Evolutionary conservation across 1,140 invertebrate genomes (phyloP).

Genomic region (Stegodyphus dumicola): DNA sequence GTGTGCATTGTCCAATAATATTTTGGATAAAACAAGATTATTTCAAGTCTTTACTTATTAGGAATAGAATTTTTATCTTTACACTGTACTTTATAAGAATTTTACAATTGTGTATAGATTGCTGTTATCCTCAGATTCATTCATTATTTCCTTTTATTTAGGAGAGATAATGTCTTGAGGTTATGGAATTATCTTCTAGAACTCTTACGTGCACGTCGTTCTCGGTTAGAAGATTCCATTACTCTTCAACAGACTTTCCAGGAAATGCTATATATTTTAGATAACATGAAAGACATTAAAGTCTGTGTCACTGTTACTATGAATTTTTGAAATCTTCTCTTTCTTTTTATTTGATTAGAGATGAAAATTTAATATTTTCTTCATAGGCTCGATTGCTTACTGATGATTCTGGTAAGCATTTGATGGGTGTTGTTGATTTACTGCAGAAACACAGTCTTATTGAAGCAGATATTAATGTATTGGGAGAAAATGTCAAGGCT

Average conservation of each 20-base stretch:
- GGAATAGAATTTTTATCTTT: too few species aligned
- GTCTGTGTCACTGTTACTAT: conserved; percentile 59
- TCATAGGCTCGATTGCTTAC: conserved; percentile 76
- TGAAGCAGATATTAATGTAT: conserved; percentile 97
- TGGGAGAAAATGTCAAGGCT: conserved; percentile 95
- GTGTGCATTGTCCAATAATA: too few species aligned
- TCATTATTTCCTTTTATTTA: conserved; percentile 64
- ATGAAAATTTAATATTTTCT: not conserved
- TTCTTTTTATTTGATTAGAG: not conserved
- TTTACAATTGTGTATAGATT: too few species aligned
- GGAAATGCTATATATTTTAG: conserved; percentile 92
- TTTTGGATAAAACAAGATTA: too few species aligned
- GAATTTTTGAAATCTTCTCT: not conserved
- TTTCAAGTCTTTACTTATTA: too few species aligned
- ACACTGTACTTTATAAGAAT: too few species aligned
- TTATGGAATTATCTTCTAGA: conserved; percentile 98
- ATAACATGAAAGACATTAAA: conserved; percentile 86
- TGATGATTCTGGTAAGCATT: conserved; percentile 98
- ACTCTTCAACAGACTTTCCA: conserved; percentile 99
- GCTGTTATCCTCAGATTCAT: too few species aligned
- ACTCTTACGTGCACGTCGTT: conserved; percentile 87
- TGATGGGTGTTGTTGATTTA: conserved; percentile 99
- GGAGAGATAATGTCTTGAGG: conserved; percentile 96
- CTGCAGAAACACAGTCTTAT: conserved; percentile 97
- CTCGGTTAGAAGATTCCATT: conserved; percentile 90